A percentile compares a stretch with the other conserved stretches of the same genome.
These are phyloP conservation scores for Harmothoe impar DNA, from an alignment of 2,888 invertebrate species.

Conservation along the genomic window DNA sequence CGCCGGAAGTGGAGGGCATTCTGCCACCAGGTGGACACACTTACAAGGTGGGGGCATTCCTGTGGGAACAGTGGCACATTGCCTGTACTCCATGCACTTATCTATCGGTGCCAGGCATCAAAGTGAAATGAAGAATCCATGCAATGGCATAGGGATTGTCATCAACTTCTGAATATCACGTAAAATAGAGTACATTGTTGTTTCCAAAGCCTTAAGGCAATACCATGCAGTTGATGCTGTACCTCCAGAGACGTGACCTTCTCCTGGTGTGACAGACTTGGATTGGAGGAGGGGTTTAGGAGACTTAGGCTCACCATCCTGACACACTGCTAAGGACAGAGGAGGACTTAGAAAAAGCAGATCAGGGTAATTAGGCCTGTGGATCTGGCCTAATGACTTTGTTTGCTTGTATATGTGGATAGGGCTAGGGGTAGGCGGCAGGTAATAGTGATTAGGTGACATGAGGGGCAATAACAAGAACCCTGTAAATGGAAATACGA, in stretches of 20 bases:
- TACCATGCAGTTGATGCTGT: no score
- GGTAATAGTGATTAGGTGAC: background rate
- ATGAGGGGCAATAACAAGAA: no score
- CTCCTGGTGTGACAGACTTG: background rate
- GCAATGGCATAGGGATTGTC: no score
- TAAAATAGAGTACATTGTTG: no score
- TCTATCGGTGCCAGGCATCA: background rate
- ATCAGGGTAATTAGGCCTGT: background rate
- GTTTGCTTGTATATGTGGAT: no score
- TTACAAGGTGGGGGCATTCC: background rate
- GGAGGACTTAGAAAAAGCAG: background rate
- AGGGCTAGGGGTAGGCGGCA: background rate
- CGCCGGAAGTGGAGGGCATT: background rate
- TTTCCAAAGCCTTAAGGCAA: no score
- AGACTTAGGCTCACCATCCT: background rate
- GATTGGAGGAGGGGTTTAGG: background rate
- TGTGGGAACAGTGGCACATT: background rate
- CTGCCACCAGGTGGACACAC: background rate
- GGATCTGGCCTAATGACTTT: conserved; percentile 13
- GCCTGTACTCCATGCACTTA: background rate
- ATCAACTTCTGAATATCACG: no score
- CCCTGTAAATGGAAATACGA: no score
- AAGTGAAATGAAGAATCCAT: no score
- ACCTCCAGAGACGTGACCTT: background rate
- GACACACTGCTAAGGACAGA: background rate